phyloP scores from a whole-genome alignment of 2,888 invertebrate genomes.

The Acanthopleura granulata region DNA sequence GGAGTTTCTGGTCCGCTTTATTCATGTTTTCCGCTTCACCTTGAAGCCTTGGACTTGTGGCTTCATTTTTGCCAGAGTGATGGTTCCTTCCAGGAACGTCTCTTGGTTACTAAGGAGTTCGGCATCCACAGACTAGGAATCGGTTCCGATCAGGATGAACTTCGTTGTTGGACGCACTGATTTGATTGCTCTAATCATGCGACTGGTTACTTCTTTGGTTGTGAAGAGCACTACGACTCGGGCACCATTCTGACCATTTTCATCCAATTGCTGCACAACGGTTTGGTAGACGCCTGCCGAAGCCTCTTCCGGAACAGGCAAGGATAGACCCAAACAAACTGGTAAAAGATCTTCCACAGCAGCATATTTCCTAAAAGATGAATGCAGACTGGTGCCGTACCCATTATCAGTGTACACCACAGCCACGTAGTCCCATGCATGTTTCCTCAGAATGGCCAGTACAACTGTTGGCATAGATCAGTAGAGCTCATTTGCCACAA shows the following conservation, averaged over 20 bases:
- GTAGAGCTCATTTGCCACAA: no score
- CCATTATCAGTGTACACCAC: constrained; percentile 53
- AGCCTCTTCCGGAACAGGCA: background rate
- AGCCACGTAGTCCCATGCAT: constrained; percentile 68
- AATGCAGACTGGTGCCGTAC: background rate
- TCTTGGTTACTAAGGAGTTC: constrained; percentile 28
- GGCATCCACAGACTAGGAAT: constrained; percentile 36
- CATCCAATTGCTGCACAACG: constrained; percentile 26
- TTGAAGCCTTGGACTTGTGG: constrained; percentile 43
- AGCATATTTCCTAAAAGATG: background rate
- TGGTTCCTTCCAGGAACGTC: constrained; percentile 34
- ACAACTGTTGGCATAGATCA: no score
- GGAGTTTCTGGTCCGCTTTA: constrained; percentile 42
- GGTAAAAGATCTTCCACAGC: background rate
- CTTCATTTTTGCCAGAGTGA: constrained; percentile 21
- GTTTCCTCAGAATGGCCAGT: constrained; percentile 58
- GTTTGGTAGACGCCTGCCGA: background rate
- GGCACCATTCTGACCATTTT: constrained; percentile 32
- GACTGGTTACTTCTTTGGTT: constrained; percentile 20
- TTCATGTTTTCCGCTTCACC: constrained; percentile 45
- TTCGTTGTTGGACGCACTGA: constrained; percentile 37
- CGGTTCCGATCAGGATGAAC: constrained; percentile 53
- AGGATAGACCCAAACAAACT: background rate
- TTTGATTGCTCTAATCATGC: constrained; percentile 43
- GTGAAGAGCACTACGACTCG: constrained; percentile 63